Conservation (phyloP, 2,888 invertebrate species). For the Acanthosepion pharaonis region DNA sequence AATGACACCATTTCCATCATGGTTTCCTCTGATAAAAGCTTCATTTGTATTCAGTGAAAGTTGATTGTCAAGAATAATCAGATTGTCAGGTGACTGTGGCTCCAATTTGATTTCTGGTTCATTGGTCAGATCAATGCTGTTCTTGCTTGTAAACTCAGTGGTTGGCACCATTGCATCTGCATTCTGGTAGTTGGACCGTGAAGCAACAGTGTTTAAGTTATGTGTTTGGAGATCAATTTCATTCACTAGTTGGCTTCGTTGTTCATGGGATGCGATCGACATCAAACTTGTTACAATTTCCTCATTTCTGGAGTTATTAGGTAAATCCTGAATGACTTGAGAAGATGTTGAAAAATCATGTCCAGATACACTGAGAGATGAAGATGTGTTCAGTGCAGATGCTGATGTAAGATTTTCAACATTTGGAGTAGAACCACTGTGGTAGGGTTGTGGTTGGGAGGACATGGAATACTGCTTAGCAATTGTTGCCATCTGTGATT, state of each 20-base stretch:
- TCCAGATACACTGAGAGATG: neutral
- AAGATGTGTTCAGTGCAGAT: neutral
- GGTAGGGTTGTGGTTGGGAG: neutral
- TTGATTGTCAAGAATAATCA: neutral
- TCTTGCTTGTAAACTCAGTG: neutral
- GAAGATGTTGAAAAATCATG: neutral
- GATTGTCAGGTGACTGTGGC: neutral
- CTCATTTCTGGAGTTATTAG: neutral
- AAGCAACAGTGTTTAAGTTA: neutral
- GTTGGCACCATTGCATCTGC: neutral
- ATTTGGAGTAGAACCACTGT: neutral
- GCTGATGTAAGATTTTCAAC: neutral
- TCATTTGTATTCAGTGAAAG: neutral
- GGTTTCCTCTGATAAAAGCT: neutral
- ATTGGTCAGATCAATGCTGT: neutral
- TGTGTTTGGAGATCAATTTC: neutral
- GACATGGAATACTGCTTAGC: neutral
- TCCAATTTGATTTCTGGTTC: neutral
- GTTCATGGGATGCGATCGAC: neutral
- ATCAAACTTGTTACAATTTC: neutral
- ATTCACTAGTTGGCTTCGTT: neutral
- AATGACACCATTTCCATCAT: neutral
- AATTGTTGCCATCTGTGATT: neutral
- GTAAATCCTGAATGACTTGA: neutral
- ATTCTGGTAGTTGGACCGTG: neutral